Evolutionary conservation across 2,888 invertebrate species (phyloP).

Genomic region (Nematopogon swammerdamellus): DNA sequence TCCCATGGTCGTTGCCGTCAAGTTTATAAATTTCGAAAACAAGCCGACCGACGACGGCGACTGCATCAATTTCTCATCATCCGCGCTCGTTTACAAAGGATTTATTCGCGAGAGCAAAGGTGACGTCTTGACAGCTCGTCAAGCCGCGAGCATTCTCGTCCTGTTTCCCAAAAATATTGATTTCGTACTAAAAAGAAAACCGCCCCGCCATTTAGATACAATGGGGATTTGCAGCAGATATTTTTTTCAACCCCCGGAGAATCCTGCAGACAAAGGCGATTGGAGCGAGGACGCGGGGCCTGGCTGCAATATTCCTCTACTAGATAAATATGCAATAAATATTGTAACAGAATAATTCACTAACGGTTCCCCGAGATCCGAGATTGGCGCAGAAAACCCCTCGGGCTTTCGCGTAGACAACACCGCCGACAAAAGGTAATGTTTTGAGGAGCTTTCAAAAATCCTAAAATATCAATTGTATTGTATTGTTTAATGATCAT

Average conservation of each 20-base stretch:
- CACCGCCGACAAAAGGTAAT: not conserved
- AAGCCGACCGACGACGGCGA: not conserved
- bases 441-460: constrained; percentile 5
- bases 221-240: not conserved
- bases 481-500: no score
- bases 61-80: not conserved
- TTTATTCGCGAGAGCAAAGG: not conserved
- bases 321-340: constrained; percentile 29
- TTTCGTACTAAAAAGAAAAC: not conserved
- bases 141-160: not conserved
- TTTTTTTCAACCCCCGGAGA: not conserved
- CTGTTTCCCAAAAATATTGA: not conserved
- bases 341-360: constrained; percentile 19
- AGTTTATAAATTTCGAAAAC: not conserved
- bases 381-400: not conserved
- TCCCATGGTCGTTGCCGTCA: no score
- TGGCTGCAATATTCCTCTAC: constrained; percentile 19
- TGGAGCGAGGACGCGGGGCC: not conserved
- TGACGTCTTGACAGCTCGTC: not conserved
- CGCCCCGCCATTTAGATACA: not conserved
- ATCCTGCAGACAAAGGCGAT: not conserved
- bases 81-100: not conserved
- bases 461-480: no score
- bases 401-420: not conserved
- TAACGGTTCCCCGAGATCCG: not conserved